Evolutionary conservation across 2,113 vertebrate genomes (phyloP), one percentile per base, ranked within the genome.

Genomic region (Eonycteris spelaea): DNA sequence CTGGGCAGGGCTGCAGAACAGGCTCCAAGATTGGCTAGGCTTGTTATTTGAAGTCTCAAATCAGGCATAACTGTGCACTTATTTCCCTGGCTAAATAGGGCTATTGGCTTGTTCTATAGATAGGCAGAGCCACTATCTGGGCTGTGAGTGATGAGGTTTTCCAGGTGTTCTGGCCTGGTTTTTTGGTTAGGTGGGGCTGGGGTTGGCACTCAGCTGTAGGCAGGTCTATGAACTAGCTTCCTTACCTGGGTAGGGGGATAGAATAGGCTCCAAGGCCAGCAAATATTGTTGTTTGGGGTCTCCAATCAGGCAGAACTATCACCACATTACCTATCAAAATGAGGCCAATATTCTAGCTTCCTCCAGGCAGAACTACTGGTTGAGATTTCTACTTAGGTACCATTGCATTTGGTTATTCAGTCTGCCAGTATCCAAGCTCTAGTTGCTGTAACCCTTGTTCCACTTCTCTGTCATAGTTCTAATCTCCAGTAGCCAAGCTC

Each of bases 211-310:
- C 51, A 71, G 53, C 33, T 21, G 24, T 59, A 57, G 38, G 15
- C 30, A 70, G 51, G 2, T 7, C 22, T 35, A n/a, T 71, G 38
- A 35, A 59, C 35, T 57, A 40, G 35, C 61, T 65, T 91, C n/a
- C 30, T 0, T 4, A 7, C 30, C 15, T 71, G 33, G 6, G 16
- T 33, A 65, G 2, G 33, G 22, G 12, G 6, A 11, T 7, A 30
- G 0, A 71, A 71, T 40, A 82, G 30, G 22, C 30, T 22, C 16
- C 11, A 59, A 67, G 18, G 10, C 45, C 28, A 6, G n/a, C 19
- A 67, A 53, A 2, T 1, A 13, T 43, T 15, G 13, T 40, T 65
- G 16, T 65, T 55, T 67, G n/a, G 12, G 35, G 5, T 38, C 59
- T 68, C 9, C 53, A 90, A 53, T 33, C n/a, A 67, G 57, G 26